Evolutionary conservation across 2,113 vertebrate species (phyloP).

Genomic region (Lichenostomus cassidix): DNA sequence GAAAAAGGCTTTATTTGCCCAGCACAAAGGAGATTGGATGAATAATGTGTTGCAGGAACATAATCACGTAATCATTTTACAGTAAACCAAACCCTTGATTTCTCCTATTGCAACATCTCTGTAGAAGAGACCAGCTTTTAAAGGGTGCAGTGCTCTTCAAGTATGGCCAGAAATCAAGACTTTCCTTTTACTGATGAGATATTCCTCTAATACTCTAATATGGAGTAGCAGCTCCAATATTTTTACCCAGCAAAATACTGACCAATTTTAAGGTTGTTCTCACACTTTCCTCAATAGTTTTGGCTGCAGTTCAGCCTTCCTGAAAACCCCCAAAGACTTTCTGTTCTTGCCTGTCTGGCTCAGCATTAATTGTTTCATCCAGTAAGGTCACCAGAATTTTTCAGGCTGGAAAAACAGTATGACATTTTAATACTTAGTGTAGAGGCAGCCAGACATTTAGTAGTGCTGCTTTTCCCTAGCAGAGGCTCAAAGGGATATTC

Average conservation of each 20-base stretch:
- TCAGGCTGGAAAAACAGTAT: conserved; percentile 2
- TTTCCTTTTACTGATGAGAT: not conserved
- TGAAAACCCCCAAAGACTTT: not conserved
- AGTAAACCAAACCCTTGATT: not conserved
- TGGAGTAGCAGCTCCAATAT: not conserved
- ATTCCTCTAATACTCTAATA: not conserved
- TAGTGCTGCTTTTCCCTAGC: not conserved
- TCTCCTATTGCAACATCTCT: not conserved
- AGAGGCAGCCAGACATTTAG: not conserved
- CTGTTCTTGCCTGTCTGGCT: not conserved
- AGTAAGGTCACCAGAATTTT: not conserved
- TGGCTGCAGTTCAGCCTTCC: not conserved
- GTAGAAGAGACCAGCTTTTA: not conserved
- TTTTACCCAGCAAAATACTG: not conserved
- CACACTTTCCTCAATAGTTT: not conserved
- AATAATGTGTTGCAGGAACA: not conserved
- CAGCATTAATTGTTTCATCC: not conserved
- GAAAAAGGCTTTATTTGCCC: not conserved
- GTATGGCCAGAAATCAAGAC: not conserved
- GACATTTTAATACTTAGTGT: not conserved
- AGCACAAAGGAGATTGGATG: not conserved
- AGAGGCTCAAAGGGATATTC: not conserved
- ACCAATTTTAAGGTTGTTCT: not conserved
- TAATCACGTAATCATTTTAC: not conserved
- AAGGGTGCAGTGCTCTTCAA: not conserved